Conservation (phyloP, 2,113 vertebrate genomes). For the Rhinichthys klamathensis region DNA sequence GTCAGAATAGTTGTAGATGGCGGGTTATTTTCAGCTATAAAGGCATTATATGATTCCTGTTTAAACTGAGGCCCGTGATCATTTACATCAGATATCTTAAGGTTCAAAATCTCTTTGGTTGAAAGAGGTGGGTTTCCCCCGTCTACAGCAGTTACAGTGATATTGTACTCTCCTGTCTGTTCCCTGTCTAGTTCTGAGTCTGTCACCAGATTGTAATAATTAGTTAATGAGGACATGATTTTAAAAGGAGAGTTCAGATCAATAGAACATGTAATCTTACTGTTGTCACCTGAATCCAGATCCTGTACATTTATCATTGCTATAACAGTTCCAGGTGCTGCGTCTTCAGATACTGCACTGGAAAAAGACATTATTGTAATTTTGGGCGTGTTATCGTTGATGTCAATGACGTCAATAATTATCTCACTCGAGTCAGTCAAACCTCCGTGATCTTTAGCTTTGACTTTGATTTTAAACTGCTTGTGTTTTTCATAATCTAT, state of each 20-base stretch:
- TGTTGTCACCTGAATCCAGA: constrained; percentile 73
- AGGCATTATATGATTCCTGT: constrained; percentile 57
- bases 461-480: constrained; percentile 73
- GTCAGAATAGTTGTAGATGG: constrained; percentile 68
- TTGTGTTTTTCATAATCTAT: constrained; percentile 82
- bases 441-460: constrained; percentile 80
- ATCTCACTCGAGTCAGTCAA: constrained; percentile 76
- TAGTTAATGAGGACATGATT: constrained; percentile 68
- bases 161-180: constrained; percentile 80
- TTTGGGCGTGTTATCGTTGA: constrained; percentile 75
- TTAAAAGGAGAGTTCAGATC: constrained; percentile 70
- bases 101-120: constrained; percentile 65
- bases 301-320: constrained; percentile 80
- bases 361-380: constrained; percentile 76
- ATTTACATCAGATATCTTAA: constrained; percentile 78
- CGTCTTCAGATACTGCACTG: constrained; percentile 72
- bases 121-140: constrained; percentile 70
- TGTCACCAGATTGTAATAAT: constrained; percentile 77
- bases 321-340: constrained; percentile 68
- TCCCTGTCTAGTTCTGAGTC: constrained; percentile 83
- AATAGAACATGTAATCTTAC: constrained; percentile 72
- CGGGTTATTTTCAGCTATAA: constrained; percentile 73
- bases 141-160: constrained; percentile 76
- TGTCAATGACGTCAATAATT: constrained; percentile 76
- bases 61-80: constrained; percentile 75